These are phyloP conservation scores for Meandrina meandrites DNA, from an alignment of 92 coral and sea anemone genomes.

Conservation along the genomic window DNA sequence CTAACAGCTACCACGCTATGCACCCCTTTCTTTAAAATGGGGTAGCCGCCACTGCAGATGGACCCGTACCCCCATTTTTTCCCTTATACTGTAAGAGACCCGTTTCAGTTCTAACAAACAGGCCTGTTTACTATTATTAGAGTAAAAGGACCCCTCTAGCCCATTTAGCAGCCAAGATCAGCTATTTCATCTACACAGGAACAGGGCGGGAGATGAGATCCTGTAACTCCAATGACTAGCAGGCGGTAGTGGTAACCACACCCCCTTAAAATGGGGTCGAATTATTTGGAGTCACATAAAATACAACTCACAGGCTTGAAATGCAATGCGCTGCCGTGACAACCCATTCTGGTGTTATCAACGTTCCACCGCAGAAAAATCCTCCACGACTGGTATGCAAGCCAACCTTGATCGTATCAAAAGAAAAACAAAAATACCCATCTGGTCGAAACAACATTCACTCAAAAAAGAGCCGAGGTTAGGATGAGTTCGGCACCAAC, in stretches of 20 bases:
- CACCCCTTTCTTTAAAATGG: not conserved
- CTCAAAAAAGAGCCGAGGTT: not conserved
- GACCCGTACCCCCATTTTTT: no score
- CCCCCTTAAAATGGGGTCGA: not conserved
- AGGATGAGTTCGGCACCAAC: slow-evolving; percentile 11
- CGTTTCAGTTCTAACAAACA: no score
- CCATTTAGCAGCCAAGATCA: not conserved
- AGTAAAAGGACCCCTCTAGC: not conserved
- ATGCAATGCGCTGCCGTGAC: slow-evolving; percentile 73
- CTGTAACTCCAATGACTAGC: not conserved
- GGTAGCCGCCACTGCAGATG: not conserved
- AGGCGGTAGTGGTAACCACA: not conserved
- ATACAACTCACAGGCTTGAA: slow-evolving; percentile 3
- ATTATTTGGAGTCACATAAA: no score
- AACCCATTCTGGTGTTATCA: slow-evolving; percentile 58
- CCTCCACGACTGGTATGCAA: slow-evolving; percentile 40
- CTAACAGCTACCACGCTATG: not conserved
- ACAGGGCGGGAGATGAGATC: not conserved
- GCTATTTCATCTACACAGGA: not conserved
- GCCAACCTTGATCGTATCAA: slow-evolving; percentile 3
- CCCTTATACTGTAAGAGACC: not conserved
- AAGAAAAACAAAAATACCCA: not conserved
- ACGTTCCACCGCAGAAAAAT: slow-evolving; percentile 65
- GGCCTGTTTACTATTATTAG: not conserved
- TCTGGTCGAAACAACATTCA: not conserved